Evolutionary conservation across 2,113 vertebrate species (phyloP).

Genomic region (Cyprinus carpio): DNA sequence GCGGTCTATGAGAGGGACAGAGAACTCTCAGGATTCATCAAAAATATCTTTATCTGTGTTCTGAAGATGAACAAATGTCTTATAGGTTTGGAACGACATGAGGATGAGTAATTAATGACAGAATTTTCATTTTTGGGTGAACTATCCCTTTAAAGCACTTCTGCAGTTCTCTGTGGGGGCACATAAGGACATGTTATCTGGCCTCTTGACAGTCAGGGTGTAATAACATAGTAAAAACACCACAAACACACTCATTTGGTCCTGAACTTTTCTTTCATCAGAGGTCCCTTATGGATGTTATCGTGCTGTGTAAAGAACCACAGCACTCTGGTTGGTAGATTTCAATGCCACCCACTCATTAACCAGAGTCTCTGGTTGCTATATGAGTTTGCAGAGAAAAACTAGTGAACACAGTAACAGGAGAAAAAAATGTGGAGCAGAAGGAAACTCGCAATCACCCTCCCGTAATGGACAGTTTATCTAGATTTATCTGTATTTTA

Average conservation of each 20-base stretch:
- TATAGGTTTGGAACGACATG: no score
- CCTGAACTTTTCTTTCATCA: constrained; percentile 40
- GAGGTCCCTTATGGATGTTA: constrained; percentile 40
- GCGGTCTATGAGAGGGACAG: no score
- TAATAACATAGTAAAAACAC: not conserved
- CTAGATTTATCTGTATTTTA: not conserved
- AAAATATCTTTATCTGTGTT: no score
- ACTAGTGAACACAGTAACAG: not conserved
- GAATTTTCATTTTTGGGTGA: no score
- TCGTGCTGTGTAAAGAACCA: constrained; percentile 30
- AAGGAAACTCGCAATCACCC: constrained; percentile 15
- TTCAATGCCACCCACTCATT: constrained; percentile 42
- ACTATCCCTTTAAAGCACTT: not conserved
- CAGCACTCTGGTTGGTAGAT: constrained; percentile 40
- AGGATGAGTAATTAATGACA: no score
- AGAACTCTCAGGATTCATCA: no score
- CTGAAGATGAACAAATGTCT: no score
- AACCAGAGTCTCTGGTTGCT: constrained; percentile 23
- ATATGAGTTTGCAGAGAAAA: not conserved
- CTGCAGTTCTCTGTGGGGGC: constrained; percentile 1
- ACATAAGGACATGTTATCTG: constrained; percentile 4
- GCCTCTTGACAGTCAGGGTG: not conserved
- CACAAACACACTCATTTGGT: constrained; percentile 7
- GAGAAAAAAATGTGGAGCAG: not conserved
- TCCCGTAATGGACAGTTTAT: not conserved